A percentile compares a stretch with the other conserved stretches of the same genome.
Conservation (phyloP, 2,113 vertebrate genomes). For the Nothoprocta pentlandii region DNA sequence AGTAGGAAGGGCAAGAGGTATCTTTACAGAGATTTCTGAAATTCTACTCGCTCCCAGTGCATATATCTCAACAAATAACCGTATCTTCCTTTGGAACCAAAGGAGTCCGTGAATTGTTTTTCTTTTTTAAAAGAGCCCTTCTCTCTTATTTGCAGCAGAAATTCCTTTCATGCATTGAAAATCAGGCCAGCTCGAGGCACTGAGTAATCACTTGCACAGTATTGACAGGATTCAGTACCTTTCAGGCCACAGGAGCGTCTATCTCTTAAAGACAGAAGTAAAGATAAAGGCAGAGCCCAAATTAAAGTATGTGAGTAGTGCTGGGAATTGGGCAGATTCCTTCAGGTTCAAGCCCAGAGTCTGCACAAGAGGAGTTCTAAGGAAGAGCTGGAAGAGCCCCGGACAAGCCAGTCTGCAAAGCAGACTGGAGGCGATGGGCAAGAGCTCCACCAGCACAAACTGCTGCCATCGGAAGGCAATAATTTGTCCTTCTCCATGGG, state of each 20-base stretch:
- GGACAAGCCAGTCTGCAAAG: not conserved
- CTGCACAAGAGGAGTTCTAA: not conserved
- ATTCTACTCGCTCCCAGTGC: not conserved
- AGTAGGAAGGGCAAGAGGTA: not conserved
- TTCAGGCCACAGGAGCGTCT: not conserved
- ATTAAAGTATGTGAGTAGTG: not conserved
- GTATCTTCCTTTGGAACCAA: not conserved
- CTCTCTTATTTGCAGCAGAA: not conserved
- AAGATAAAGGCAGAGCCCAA: not conserved
- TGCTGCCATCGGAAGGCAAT: not conserved
- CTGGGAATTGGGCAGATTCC: not conserved
- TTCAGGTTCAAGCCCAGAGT: not conserved
- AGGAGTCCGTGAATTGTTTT: not conserved
- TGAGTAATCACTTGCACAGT: not conserved
- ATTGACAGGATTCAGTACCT: fast-evolving
- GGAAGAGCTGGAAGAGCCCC: not conserved
- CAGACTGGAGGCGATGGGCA: not conserved
- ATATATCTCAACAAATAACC: not conserved
- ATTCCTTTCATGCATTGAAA: not conserved
- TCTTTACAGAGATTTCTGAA: not conserved
- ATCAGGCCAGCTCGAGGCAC: not conserved
- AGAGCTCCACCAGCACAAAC: not conserved
- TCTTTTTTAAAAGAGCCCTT: not conserved
- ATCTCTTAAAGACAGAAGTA: not conserved
- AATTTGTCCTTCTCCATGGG: not conserved